A percentile compares a stretch with the other conserved stretches of the same genome.
Evolutionary conservation across 2,113 vertebrate species (phyloP).

Genomic region (Oncorhynchus kisutch): DNA sequence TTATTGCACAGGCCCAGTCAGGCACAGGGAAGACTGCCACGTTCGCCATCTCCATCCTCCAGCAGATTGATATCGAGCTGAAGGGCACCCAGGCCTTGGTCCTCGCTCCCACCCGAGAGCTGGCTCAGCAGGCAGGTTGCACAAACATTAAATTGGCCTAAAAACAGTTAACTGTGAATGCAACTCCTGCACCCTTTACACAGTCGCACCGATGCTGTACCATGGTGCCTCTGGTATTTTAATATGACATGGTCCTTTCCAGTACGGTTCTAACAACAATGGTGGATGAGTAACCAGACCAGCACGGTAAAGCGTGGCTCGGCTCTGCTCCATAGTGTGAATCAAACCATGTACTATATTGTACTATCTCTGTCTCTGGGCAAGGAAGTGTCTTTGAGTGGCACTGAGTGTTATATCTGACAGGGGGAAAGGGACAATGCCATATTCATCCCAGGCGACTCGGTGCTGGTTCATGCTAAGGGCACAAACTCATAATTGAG

Average conservation of each 20-base stretch:
- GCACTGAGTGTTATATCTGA: not conserved
- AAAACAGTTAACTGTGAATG: too few species aligned
- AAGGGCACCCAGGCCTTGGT: conserved; percentile 34
- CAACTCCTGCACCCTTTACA: too few species aligned
- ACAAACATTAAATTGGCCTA: not conserved
- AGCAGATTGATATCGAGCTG: conserved; percentile 27
- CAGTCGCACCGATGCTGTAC: too few species aligned
- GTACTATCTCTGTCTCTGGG: not conserved
- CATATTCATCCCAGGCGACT: not conserved
- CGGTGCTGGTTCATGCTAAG: too few species aligned
- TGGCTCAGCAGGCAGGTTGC: conserved; percentile 30
- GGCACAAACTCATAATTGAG: too few species aligned
- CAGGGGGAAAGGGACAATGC: not conserved
- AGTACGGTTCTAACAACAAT: too few species aligned
- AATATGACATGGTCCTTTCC: too few species aligned
- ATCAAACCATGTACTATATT: too few species aligned
- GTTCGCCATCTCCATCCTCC: conserved; percentile 40
- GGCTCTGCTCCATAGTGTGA: too few species aligned
- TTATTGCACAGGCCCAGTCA: conserved; percentile 36
- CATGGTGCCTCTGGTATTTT: too few species aligned
- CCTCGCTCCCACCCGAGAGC: conserved; percentile 35
- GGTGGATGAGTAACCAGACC: too few species aligned
- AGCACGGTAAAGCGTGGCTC: too few species aligned
- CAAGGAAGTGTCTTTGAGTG: not conserved
- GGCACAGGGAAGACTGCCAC: conserved; percentile 39